phyloP scores from a whole-genome alignment of 1,140 invertebrate genomes.

The Periplaneta americana region DNA sequence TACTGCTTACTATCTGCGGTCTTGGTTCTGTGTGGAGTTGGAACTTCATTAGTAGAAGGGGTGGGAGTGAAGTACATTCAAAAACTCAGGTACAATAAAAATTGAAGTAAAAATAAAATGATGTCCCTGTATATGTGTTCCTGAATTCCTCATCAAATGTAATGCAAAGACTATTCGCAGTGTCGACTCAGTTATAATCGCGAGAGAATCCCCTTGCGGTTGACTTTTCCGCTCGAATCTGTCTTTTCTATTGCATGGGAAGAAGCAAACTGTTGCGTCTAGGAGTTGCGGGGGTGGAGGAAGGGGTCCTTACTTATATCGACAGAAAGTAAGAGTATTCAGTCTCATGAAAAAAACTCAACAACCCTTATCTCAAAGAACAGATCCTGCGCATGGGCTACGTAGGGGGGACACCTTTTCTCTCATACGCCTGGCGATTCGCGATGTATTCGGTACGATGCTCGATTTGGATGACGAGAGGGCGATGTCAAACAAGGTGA shows the following conservation, averaged over 20 bases:
- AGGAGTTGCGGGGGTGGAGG: neutral
- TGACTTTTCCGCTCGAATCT: neutral
- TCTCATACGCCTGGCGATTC: neutral
- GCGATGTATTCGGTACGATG: neutral
- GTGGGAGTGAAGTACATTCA: too few relatives aligned
- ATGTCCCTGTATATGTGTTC: too few relatives aligned
- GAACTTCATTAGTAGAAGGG: too few relatives aligned
- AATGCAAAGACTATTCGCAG: too few relatives aligned
- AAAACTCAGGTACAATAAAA: too few relatives aligned
- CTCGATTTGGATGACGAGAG: neutral
- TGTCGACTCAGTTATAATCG: neutral
- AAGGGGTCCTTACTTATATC: neutral
- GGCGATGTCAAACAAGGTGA: too few relatives aligned
- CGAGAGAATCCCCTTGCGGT: neutral
- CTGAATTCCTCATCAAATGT: too few relatives aligned
- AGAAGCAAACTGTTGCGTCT: neutral
- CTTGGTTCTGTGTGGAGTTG: too few relatives aligned
- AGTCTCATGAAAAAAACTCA: too few relatives aligned
- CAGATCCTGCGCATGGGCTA: neutral
- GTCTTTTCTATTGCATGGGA: neutral
- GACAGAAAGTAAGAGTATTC: neutral
- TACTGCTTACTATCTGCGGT: too few relatives aligned
- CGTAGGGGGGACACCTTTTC: neutral
- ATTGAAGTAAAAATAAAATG: too few relatives aligned
- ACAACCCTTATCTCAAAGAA: neutral